Evolutionary conservation across 2,888 invertebrate genomes (phyloP).

Genomic region (Acronicta leporina): DNA sequence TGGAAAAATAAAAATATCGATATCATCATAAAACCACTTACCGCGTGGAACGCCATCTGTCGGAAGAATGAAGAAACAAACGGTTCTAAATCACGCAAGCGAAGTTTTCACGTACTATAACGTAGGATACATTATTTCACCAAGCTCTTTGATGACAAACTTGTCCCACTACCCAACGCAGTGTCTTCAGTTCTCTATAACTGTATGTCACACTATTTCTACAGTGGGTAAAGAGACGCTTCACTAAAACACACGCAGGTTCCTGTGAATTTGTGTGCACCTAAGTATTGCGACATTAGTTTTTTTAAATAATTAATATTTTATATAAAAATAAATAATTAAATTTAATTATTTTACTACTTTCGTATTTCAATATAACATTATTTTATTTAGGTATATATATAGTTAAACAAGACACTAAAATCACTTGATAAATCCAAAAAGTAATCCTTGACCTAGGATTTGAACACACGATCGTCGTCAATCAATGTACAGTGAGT

Average conservation of each 20-base stretch:
- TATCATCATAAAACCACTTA: too few species aligned
- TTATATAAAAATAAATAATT: background rate
- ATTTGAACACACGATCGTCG: conserved; percentile 22
- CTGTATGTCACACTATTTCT: conserved; percentile 60
- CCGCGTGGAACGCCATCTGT: conserved; percentile 39
- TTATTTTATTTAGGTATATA: background rate
- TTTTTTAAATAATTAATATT: conserved; percentile 11
- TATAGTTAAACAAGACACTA: background rate
- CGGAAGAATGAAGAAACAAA: background rate
- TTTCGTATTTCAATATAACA: background rate
- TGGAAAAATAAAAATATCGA: too few species aligned
- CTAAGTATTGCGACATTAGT: conserved; percentile 73
- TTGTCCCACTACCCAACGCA: conserved; percentile 75
- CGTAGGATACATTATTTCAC: conserved; percentile 26
- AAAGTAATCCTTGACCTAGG: conserved; percentile 21
- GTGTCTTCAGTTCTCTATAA: conserved; percentile 64
- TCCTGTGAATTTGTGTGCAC: conserved; percentile 77
- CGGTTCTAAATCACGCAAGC: conserved; percentile 18
- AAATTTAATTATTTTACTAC: background rate
- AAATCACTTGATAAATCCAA: conserved; percentile 6
- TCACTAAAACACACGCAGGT: conserved; percentile 79
- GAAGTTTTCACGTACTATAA: conserved; percentile 13
- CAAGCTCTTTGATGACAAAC: accelerated
- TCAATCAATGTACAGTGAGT: conserved; percentile 13
- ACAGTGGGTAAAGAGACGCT: conserved; percentile 75